These are phyloP conservation scores for Campaea margaritaria DNA, from an alignment of 2,888 invertebrate species.

Conservation along the genomic window DNA sequence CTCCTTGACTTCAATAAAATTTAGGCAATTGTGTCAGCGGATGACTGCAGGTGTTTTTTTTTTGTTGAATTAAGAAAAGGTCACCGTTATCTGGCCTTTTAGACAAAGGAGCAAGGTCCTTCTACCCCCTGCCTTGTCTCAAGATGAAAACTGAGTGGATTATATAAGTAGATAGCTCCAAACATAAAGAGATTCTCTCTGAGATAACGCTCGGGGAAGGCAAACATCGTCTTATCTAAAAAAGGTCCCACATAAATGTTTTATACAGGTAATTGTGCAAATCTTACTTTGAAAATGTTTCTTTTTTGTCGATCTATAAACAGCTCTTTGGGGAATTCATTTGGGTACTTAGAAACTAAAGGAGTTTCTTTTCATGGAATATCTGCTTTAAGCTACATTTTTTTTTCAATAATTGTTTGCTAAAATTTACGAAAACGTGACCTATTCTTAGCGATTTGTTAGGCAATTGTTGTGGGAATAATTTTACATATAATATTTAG, in stretches of 20 bases:
- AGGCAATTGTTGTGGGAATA: no score
- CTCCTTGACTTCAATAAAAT: conserved; percentile 20
- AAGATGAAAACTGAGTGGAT: conserved; percentile 27
- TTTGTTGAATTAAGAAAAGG: conserved; percentile 24
- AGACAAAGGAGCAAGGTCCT: conserved; percentile 20
- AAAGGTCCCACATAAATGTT: conserved; percentile 25
- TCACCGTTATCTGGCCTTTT: conserved; percentile 20
- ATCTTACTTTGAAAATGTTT: conserved; percentile 17
- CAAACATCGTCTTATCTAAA: conserved; percentile 25
- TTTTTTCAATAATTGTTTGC: no score
- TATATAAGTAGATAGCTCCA: conserved; percentile 27
- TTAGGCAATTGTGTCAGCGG: conserved; percentile 14
- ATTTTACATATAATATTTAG: no score
- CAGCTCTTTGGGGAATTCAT: conserved; percentile 5
- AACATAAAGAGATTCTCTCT: conserved; percentile 25
- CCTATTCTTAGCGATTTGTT: no score
- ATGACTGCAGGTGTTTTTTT: conserved; percentile 23
- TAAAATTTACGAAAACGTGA: no score
- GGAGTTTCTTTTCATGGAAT: background rate
- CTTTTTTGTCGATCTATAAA: conserved; percentile 8
- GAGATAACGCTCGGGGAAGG: conserved; percentile 17
- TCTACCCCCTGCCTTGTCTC: conserved; percentile 19
- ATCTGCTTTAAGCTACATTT: no score
- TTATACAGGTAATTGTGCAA: conserved; percentile 23
- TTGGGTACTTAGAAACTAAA: background rate